Evolutionary conservation across 2,113 vertebrate species (phyloP).

Genomic region (Tichodroma muraria): DNA sequence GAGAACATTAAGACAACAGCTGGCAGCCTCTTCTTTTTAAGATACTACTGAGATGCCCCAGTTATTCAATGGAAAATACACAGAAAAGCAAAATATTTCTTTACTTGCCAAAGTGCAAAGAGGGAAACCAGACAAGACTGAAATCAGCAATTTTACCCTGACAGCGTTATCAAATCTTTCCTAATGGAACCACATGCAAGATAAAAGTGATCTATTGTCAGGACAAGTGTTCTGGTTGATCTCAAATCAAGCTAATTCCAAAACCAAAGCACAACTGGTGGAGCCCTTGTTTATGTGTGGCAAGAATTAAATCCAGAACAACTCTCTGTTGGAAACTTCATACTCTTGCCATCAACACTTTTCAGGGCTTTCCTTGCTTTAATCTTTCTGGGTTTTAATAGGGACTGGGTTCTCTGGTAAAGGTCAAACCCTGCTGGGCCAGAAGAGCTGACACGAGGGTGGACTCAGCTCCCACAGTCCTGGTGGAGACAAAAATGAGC

Average conservation of each 20-base stretch:
- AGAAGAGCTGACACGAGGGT: not conserved
- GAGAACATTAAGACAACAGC: not conserved
- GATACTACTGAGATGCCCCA: not conserved
- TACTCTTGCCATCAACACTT: not conserved
- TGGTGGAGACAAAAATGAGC: not conserved
- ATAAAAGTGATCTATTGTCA: conserved; percentile 12
- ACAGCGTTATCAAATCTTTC: conserved; percentile 30
- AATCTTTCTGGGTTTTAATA: not conserved
- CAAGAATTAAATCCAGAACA: not conserved
- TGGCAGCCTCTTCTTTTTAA: not conserved
- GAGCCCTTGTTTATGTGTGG: not conserved
- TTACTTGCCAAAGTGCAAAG: not conserved
- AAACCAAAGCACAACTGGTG: not conserved
- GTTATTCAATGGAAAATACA: not conserved
- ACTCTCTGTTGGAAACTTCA: not conserved
- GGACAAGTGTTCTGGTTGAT: conserved; percentile 24
- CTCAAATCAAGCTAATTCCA: conserved; percentile 12
- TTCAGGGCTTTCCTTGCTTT: not conserved
- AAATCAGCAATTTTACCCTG: conserved; percentile 7
- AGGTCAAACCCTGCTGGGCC: not conserved
- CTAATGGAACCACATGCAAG: not conserved
- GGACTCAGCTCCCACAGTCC: accelerated
- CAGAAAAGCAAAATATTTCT: conserved; percentile 2
- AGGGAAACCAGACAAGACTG: conserved; percentile 23
- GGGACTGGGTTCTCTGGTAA: not conserved